Percentiles rank a stretch among this genome's conserved stretches.
Evolutionary conservation across 2,113 vertebrate species (phyloP).

Genomic region (Anarhynchus alexandrinus): DNA sequence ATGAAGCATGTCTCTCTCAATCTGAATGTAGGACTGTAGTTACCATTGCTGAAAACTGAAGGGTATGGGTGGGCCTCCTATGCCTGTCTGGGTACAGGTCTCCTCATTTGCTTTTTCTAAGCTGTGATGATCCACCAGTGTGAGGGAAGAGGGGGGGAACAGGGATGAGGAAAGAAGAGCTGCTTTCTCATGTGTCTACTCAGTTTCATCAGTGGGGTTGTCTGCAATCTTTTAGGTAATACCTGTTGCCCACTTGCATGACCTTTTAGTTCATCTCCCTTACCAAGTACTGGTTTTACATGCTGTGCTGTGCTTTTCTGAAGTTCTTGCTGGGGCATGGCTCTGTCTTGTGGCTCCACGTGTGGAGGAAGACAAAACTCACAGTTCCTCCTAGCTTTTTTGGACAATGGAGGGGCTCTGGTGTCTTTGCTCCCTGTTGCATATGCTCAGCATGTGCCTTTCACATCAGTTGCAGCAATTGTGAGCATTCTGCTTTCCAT

Average conservation of each 20-base stretch:
- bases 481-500: constrained; percentile 18
- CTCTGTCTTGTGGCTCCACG: background rate
- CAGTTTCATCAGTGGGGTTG: background rate
- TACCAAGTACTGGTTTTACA: background rate
- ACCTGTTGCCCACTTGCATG: background rate
- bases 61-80: background rate
- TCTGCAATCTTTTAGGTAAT: background rate
- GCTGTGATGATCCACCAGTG: background rate
- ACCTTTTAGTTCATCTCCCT: background rate
- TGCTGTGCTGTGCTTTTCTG: background rate
- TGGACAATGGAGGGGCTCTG: background rate
- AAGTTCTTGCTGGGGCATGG: background rate
- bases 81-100: background rate
- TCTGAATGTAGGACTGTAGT: background rate
- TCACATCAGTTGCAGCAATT: background rate
- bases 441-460: background rate
- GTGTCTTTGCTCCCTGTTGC: background rate
- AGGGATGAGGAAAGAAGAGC: background rate
- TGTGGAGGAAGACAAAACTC: background rate
- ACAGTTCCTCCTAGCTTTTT: background rate
- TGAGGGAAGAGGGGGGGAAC: background rate
- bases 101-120: background rate
- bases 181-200: background rate
- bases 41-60: background rate
- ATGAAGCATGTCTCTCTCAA: background rate